phyloP scores from a whole-genome alignment of 1,140 invertebrate genomes.

The Drosophila kepulauana region DNA sequence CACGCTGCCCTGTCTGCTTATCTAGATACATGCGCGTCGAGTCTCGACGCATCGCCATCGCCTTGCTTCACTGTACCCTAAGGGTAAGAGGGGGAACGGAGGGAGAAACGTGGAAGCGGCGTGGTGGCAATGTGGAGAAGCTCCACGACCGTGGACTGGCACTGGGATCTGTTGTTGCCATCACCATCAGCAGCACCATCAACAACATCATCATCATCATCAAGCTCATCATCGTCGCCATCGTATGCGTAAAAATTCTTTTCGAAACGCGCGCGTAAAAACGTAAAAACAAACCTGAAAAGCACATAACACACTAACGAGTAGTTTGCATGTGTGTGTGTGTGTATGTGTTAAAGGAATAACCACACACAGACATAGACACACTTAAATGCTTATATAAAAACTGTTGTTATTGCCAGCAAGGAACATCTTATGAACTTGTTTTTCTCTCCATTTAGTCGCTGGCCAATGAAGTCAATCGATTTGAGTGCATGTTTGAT shows the following conservation, averaged over 20 bases:
- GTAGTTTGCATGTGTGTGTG: conserved; percentile 17
- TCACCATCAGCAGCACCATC: conserved; percentile 26
- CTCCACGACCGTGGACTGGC: conserved; percentile 42
- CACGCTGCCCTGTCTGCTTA: conserved; percentile 57
- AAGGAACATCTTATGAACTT: conserved; percentile 21
- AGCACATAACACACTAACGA: conserved; percentile 32
- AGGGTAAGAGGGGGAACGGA: background rate
- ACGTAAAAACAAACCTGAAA: conserved; percentile 62
- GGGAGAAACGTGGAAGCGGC: background rate
- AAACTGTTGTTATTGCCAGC: conserved; percentile 47
- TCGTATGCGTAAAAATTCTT: conserved; percentile 67
- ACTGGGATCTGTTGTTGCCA: conserved; percentile 49
- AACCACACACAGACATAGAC: conserved; percentile 3
- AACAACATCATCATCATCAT: conserved; percentile 15
- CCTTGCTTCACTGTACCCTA: conserved; percentile 6
- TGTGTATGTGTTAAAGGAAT: conserved; percentile 5
- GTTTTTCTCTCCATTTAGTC: conserved; percentile 11
- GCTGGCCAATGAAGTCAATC: background rate
- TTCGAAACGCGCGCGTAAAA: conserved; percentile 59
- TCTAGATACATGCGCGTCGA: conserved; percentile 62
- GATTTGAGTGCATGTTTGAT: conserved; percentile 15
- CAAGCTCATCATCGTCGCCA: conserved; percentile 9
- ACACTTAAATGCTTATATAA: conserved; percentile 25
- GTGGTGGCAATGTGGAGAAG: conserved; percentile 42
- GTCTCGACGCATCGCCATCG: conserved; percentile 14